Percentiles rank a stretch among this genome's conserved stretches.
Conservation (phyloP, 2,888 invertebrate genomes). For the Leptinotarsa peninsularis region DNA sequence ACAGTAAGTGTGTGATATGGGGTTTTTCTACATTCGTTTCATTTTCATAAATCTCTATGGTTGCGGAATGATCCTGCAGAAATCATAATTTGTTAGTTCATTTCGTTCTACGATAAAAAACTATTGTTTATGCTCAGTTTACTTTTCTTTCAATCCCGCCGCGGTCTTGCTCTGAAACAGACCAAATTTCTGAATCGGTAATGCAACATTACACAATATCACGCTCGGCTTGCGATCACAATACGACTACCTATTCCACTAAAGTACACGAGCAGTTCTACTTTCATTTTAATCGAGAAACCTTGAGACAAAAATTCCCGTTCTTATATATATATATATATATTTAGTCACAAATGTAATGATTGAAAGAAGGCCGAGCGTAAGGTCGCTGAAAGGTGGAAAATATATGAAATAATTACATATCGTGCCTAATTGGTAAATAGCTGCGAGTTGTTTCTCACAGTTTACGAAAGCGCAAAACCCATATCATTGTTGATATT, state of each 20-base stretch:
- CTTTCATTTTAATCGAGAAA: constrained; percentile 55
- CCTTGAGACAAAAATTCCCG: constrained; percentile 58
- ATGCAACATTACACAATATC: constrained; percentile 38
- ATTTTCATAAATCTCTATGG: too few species aligned
- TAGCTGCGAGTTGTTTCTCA: constrained; percentile 45
- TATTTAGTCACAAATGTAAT: constrained; percentile 33
- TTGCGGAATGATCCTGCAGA: too few species aligned
- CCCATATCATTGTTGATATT: neutral
- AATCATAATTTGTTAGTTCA: too few species aligned
- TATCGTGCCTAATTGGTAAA: constrained; percentile 44
- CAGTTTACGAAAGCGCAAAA: constrained; percentile 37
- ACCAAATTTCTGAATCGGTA: constrained; percentile 33
- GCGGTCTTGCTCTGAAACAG: constrained; percentile 4
- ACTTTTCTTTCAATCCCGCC: neutral
- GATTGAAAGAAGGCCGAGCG: constrained; percentile 54
- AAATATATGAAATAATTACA: constrained; percentile 53
- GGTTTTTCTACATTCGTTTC: too few species aligned
- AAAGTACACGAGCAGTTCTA: constrained; percentile 51
- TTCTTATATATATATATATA: constrained; percentile 44
- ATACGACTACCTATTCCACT: constrained; percentile 47
- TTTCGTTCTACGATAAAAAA: too few species aligned
- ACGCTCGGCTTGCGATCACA: constrained; percentile 35
- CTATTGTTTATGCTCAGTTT: neutral
- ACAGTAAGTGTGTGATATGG: too few species aligned
- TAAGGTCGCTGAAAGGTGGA: constrained; percentile 58